Evolutionary conservation across 2,888 invertebrate genomes (phyloP), one percentile per base, ranked within the genome.

Genomic region (Helobdella robusta): DNA sequence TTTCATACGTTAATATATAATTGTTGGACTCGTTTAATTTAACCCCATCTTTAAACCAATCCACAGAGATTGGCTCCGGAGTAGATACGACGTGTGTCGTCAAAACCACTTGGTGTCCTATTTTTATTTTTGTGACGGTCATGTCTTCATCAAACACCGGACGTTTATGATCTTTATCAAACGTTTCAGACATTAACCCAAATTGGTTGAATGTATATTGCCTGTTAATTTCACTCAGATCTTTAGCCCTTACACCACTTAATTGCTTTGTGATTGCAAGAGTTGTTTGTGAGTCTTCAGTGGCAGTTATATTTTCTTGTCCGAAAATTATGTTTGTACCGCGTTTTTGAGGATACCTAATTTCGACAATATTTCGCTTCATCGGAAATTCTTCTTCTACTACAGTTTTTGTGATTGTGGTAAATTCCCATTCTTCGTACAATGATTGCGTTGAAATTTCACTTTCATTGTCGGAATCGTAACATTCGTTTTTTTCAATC

Each of bases 351-450:
- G 56, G 56, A 56, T 56, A 56, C 18, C 56, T 56, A 18, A 44
- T 44, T 23, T 40, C 25, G 20, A 62, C n/a, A 6, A 50, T 3
- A 11, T 50, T 44, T 62, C 50, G 48, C 44, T 46, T 50, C 25
- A n/a, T 62, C 20, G 62, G 62, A 28, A 62, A 32, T 44, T 62
- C 62, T 30, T 62, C 62, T 32, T 62, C 62, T n/a, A 62, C 62
- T 15, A 62, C 15, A 6, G 46, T 46, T 50, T 62, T 62, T 18
- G 44, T 62, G 8, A 62, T 34, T 15, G 50, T 50, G 6, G 62
- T 62, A 32, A 62, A 62, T 30, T 62, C 62, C 62, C 62, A 62
- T 44, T 62, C 62, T 44, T 62, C 62, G 20, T 50, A 62, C 28
- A 62, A 28, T 2, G 62, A 62, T 25, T 62, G 46, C 11, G 34